Evolutionary conservation across 1,140 invertebrate genomes (phyloP).

Genomic region (Phenacoccus solenopsis): DNA sequence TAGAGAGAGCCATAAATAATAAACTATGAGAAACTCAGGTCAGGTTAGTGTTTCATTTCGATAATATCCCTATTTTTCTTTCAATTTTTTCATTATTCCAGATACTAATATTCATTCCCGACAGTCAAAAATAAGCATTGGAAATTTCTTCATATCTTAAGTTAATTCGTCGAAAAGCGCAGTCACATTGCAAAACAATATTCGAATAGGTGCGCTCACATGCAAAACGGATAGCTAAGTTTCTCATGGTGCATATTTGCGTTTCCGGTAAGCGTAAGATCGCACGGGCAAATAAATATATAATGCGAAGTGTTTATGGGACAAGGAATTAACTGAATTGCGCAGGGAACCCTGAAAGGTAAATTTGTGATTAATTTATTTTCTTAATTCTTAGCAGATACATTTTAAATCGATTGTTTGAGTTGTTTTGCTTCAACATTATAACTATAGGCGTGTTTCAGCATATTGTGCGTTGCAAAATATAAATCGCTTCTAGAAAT

Average conservation of each 20-base stretch:
- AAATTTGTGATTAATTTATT: slow-evolving; percentile 7
- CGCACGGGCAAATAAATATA: slow-evolving; percentile 16
- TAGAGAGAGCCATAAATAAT: slow-evolving; percentile 2
- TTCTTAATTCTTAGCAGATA: not conserved
- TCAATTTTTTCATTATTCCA: no score
- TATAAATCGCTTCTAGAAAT: not conserved
- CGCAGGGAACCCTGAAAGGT: slow-evolving; percentile 10
- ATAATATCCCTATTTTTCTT: not conserved
- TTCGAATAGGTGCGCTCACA: not conserved
- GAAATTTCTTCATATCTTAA: no score
- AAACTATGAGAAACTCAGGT: not conserved
- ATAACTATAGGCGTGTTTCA: not conserved
- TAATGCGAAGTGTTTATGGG: slow-evolving; percentile 17
- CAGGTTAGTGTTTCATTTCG: not conserved
- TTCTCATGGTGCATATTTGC: slow-evolving; percentile 11
- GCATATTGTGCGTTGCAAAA: not conserved
- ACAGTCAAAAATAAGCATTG: no score
- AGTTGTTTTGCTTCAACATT: not conserved
- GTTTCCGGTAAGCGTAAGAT: slow-evolving; percentile 15
- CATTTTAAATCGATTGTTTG: not conserved
- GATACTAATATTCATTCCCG: no score
- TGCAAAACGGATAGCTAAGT: not conserved
- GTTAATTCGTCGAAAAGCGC: no score
- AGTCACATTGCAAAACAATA: no score
- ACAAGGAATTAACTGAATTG: slow-evolving; percentile 15